Evolutionary conservation across 2,797 vertebrate species (phyloP), one percentile per base, ranked within the genome.

Genomic region (Florisuga fusca): DNA sequence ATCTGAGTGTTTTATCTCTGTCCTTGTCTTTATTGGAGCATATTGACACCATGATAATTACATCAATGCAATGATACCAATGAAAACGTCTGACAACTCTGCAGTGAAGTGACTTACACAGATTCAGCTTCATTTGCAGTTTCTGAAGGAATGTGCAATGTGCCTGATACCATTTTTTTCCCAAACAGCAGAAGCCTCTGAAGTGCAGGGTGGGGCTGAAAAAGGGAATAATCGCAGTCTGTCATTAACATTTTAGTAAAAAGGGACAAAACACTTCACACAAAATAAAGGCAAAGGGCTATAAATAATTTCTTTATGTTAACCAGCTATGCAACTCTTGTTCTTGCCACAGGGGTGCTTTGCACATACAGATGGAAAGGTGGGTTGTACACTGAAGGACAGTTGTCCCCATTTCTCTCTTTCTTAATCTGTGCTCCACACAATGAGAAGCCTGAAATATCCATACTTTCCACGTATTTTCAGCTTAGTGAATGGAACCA

Each of bases 201-300:
- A 87, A 92, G 34, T 53, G 34, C 19, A 61, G 63, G 41, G 57
- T 79, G 53, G 48, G 41, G 45, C 27, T 92, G 63, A 67, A 86
- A 78, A 73, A 38, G 14, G 20, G 20, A 94, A 67, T 19, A 61
- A 43, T 45, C 71, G 88, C 27, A 81, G 36, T 17, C 33, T 84
- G 25, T 22, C 41, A 50, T 90, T 81, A 84, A 66, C 63, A 71
- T 84, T 95, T 67, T 43, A 86, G 74, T 41, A 41, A 50, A 89
- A 76, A 91, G 86, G 33, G 31, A 83, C 36, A 61, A 87, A 90
- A 91, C n/a, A 16, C 45, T 69, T 87, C 50, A 76, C 36, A 77
- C 26, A 29, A 84, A 73, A 43, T 61, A 90, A 76, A 87, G 51
- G 38, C 55, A 51, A 76, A 91, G 84, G 38, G n/a, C 16, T 26